Evolutionary conservation across 2,888 invertebrate species (phyloP).

Genomic region (Acanthosoma haemorrhoidale): DNA sequence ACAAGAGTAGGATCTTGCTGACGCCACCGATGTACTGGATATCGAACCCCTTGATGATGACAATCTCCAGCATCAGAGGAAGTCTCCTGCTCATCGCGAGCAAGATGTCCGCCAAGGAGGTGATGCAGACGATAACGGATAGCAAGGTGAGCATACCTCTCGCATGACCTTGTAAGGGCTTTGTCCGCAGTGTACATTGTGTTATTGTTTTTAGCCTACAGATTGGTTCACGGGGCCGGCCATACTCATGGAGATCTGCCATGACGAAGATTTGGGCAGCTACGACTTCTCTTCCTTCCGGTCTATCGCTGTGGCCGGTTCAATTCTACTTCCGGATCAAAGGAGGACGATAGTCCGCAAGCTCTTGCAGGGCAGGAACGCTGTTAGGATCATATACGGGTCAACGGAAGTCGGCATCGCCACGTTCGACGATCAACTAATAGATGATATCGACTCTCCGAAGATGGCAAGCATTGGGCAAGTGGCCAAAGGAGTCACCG

Average conservation of each 20-base stretch:
- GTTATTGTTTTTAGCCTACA: background rate
- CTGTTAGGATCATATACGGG: slow-evolving; percentile 14
- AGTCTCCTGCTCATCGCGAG: background rate
- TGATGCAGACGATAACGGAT: background rate
- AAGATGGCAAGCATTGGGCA: background rate
- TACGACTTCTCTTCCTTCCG: slow-evolving; percentile 27
- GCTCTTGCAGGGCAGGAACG: background rate
- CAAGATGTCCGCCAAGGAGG: background rate
- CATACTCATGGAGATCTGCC: slow-evolving; percentile 4
- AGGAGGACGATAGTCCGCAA: background rate
- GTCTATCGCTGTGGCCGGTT: background rate
- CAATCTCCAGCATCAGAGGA: background rate
- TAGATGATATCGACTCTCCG: background rate
- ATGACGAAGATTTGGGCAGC: background rate
- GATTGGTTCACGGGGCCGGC: slow-evolving; percentile 29
- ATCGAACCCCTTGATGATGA: background rate
- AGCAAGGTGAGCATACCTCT: background rate
- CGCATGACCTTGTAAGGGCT: background rate
- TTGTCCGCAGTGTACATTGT: background rate
- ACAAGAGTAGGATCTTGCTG: background rate
- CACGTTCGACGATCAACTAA: background rate
- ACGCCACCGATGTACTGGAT: slow-evolving; percentile 16
- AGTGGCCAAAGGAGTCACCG: background rate
- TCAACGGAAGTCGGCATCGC: slow-evolving; percentile 24
- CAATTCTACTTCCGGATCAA: background rate